Conservation (phyloP, 2,113 vertebrate genomes). For the Ictidomys tridecemlineatus region DNA sequence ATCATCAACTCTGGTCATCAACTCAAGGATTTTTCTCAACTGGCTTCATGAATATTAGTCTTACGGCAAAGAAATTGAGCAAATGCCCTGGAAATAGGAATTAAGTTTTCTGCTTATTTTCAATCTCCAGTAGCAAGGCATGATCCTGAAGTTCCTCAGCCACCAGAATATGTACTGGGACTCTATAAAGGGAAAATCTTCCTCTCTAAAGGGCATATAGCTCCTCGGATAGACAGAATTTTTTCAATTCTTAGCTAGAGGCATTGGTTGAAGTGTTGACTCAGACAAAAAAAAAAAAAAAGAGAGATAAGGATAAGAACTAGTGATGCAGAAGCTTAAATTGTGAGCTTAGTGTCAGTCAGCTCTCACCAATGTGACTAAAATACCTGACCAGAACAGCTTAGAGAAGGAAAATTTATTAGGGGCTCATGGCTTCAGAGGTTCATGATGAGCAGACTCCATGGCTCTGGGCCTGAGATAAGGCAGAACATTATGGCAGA, state of each 20-base stretch:
- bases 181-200: background rate
- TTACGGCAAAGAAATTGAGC: background rate
- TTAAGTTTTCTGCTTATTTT: background rate
- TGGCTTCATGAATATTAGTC: background rate
- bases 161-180: background rate
- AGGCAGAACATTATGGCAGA: too few species aligned
- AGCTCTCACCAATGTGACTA: too few species aligned
- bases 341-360: background rate
- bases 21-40: background rate
- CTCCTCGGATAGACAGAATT: background rate
- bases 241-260: background rate
- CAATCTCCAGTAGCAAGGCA: background rate
- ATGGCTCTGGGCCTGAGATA: too few species aligned
- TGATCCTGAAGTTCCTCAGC: background rate
- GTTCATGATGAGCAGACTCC: too few species aligned
- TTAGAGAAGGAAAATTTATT: too few species aligned
- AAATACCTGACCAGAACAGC: too few species aligned
- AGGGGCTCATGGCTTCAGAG: too few species aligned
- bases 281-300: slow-evolving; percentile 18
- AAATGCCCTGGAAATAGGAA: background rate
- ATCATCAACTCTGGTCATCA: background rate
- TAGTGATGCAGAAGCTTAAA: background rate
- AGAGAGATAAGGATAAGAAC: background rate
- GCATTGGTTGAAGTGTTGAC: background rate
- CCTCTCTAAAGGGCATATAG: background rate